Conservation (phyloP, 1,140 invertebrate species). For the Tribolium castaneum region DNA sequence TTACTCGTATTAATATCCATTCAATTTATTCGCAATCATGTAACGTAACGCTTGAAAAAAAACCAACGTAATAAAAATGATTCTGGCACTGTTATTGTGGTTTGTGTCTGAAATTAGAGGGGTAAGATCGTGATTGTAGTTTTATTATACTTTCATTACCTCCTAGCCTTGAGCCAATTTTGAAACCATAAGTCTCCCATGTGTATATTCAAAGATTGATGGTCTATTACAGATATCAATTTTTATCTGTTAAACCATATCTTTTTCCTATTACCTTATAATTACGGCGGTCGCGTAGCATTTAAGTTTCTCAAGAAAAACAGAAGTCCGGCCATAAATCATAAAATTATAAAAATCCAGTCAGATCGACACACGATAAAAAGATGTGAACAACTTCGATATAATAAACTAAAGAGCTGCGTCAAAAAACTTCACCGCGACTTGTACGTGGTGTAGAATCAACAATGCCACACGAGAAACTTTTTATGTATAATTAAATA, state of each 20-base stretch:
- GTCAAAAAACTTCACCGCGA: not conserved
- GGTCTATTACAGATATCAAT: constrained; percentile 25
- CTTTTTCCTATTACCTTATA: constrained; percentile 12
- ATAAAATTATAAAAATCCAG: constrained; percentile 1
- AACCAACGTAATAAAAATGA: not conserved
- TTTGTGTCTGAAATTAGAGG: constrained; percentile 18
- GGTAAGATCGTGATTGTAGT: constrained; percentile 17
- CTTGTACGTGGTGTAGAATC: not conserved
- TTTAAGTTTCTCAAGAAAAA: not conserved
- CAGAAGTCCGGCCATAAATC: not conserved
- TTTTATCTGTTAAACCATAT: constrained; percentile 22
- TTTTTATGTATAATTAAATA: constrained; percentile 17
- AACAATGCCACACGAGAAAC: constrained; percentile 12
- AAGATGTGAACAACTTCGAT: not conserved
- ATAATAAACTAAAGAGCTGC: not conserved
- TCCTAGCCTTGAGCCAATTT: constrained; percentile 13
- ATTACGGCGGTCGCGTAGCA: not conserved
- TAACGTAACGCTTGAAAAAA: not conserved
- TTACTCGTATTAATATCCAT: constrained; percentile 10
- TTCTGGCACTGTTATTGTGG: constrained; percentile 6
- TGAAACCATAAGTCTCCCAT: constrained; percentile 5
- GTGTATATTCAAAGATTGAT: constrained; percentile 9
- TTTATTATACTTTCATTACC: constrained; percentile 28
- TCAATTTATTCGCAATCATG: not conserved
- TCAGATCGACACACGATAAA: not conserved